Base-by-base conservation (phyloP, 2,888 invertebrate genomes). In the Serrognathus titanus region DNA sequence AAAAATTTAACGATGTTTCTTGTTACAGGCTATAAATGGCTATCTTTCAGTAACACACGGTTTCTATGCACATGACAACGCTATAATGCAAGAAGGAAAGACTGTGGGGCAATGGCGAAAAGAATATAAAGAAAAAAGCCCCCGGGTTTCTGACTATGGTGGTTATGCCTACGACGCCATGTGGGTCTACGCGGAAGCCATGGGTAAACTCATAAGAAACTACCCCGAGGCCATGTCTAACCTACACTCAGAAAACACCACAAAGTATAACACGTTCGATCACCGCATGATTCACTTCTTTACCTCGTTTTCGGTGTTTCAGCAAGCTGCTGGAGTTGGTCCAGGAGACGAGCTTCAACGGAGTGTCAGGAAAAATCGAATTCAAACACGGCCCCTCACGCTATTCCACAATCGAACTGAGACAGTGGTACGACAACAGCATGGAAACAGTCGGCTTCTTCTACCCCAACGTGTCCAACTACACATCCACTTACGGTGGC, bases 141-240 rank as follows among this genome's bases (percentile, higher is more conserved):
- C 31, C 10, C 43, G 41, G 20, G 24, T 53, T 7, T 87, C 87
- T 0, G 81, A 83, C 63, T 90, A 88, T 71, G 88, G 87, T 0
- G 88, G 88, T 1, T 91, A 85, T 71, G 88, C 89, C 0, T 92
- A 92, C 68, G 92, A 92, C 75, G 90, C 90, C 0, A 87, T 91
- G 50, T 92, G 92, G 91, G 85, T 86, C 0, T 91, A 88, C 73
- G 91, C 89, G 3, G 76, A 83, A 38, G 90, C 89, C 0, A 77
- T 89, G 31, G 83, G 89, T 68, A 79, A 82, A 61, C 77, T 92
- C 1, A 73, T 87, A 1, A 80, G 78, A 49, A 82, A 83, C 50
- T 82, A 87, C 73, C 83, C 84, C 11, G 82, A 83, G 53, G 81
- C 82, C 53, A 72, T 83, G 2, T 79, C 80, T 4, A 76, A 81